phyloP scores from a whole-genome alignment of 1,140 invertebrate species.

The Orchestia grillus region DNA sequence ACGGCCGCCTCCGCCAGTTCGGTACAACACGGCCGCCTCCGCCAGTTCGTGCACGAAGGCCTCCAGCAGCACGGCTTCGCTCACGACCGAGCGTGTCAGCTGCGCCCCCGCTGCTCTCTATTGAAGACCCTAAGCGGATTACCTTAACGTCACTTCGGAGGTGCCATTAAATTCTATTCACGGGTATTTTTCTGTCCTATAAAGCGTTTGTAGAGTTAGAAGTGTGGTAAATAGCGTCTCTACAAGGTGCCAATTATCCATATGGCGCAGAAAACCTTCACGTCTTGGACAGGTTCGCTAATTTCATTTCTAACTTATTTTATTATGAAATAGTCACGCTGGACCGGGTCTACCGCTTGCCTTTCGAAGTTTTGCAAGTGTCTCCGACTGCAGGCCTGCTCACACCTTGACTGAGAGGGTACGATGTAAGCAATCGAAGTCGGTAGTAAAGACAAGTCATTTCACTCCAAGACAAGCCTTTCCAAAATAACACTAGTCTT shows the following conservation, averaged over 20 bases:
- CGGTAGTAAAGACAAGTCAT: too few relatives aligned
- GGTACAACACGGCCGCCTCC: not conserved
- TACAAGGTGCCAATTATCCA: not conserved
- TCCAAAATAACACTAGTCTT: not conserved
- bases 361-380: not conserved
- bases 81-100: not conserved
- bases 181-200: not conserved
- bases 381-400: not conserved
- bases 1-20: not conserved
- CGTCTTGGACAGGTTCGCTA: not conserved
- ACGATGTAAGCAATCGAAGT: too few relatives aligned
- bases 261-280: not conserved
- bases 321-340: not conserved
- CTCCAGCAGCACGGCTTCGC: not conserved
- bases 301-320: not conserved
- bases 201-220: not conserved
- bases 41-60: not conserved
- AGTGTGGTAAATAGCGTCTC: not conserved
- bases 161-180: not conserved
- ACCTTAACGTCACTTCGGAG: not conserved
- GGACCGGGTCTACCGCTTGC: not conserved
- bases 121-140: not conserved
- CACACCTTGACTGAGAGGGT: too few relatives aligned
- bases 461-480: too few relatives aligned
- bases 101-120: not conserved